Conservation (phyloP, 2,888 invertebrate species). For the Pristionchus fissidentatus region DNA sequence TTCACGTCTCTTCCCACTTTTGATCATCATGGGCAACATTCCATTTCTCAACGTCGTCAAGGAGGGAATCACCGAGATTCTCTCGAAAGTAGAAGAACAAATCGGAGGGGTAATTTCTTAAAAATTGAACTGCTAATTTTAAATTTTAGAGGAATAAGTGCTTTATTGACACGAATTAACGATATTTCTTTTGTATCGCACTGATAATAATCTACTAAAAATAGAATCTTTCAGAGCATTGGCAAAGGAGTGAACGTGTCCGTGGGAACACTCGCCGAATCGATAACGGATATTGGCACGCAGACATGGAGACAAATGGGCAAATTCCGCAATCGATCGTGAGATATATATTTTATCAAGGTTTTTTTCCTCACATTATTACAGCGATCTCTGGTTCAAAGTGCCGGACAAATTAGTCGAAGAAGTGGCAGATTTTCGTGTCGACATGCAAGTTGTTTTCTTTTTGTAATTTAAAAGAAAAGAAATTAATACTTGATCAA, state of each 20-base stretch:
- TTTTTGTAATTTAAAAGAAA: too few species aligned
- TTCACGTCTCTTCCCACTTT: background rate
- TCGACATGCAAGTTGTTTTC: background rate
- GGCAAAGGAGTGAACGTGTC: background rate
- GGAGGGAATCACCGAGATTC: background rate
- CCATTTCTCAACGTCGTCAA: constrained; percentile 19
- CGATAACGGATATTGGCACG: background rate
- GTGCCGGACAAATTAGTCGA: background rate
- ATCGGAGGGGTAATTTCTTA: background rate
- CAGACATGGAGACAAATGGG: background rate
- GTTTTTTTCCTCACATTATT: background rate
- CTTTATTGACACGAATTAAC: background rate
- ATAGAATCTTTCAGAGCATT: background rate
- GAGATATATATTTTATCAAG: background rate
- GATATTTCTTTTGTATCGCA: background rate
- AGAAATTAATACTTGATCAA: background rate
- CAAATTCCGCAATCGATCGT: background rate
- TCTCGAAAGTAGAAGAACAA: background rate
- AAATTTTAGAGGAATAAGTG: too few species aligned
- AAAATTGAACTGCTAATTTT: too few species aligned
- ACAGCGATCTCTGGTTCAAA: background rate
- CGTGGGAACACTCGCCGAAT: background rate
- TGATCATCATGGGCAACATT: background rate
- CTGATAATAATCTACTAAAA: background rate
- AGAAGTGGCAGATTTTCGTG: background rate